Evolutionary conservation across 2,113 vertebrate genomes (phyloP).

Genomic region (Psophia crepitans): DNA sequence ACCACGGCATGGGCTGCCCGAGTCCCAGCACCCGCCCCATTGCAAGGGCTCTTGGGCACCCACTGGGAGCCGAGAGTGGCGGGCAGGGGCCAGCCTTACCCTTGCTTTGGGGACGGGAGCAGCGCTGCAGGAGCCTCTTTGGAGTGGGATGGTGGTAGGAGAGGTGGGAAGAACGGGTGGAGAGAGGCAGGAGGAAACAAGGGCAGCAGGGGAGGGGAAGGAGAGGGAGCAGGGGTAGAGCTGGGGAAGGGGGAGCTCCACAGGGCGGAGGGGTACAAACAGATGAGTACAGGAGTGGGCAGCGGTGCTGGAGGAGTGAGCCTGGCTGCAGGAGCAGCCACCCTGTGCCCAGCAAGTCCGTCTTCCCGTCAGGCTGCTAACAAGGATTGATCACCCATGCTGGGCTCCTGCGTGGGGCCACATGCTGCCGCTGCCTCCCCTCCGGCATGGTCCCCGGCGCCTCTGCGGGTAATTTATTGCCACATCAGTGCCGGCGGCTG

Average conservation of each 20-base stretch:
- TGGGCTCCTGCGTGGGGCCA: not conserved
- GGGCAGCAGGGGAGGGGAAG: not conserved
- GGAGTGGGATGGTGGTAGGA: rapidly evolving
- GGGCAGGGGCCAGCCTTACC: not conserved
- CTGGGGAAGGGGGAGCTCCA: not conserved
- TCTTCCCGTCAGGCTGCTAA: not conserved
- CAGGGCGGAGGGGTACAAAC: not conserved
- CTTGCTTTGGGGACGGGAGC: not conserved
- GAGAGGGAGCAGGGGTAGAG: not conserved
- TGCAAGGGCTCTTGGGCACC: not conserved
- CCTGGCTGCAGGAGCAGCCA: not conserved
- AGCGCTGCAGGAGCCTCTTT: not conserved
- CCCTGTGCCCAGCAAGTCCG: not conserved
- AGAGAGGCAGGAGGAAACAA: not conserved
- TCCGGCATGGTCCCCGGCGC: not conserved
- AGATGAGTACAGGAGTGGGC: not conserved
- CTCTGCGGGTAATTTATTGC: not conserved
- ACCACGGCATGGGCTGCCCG: rapidly evolving
- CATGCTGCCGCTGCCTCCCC: not conserved
- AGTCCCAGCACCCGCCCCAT: too few relatives aligned
- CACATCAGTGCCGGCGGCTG: not conserved
- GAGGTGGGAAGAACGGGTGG: not conserved
- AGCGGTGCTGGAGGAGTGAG: rapidly evolving
- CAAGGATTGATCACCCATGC: not conserved
- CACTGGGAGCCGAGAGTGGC: rapidly evolving